These are phyloP conservation scores for Crotalus viridis DNA, from an alignment of 2,113 vertebrate genomes.

Conservation along the genomic window DNA sequence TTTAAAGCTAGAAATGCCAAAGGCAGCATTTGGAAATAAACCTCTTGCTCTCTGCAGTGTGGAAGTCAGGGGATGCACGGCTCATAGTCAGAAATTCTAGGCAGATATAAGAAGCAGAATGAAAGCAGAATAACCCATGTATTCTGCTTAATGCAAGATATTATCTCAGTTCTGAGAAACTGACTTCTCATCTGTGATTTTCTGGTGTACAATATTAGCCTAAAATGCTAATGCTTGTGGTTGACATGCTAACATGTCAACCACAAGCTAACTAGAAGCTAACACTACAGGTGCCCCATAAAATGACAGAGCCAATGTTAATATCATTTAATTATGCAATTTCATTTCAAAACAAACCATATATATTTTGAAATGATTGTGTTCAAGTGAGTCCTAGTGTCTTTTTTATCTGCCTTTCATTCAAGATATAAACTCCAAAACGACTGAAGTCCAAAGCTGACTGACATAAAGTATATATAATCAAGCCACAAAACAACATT, in stretches of 20 bases:
- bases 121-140: not conserved
- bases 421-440: not conserved
- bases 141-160: not conserved
- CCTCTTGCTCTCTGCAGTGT: not conserved
- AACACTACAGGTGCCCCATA: not conserved
- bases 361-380: not conserved
- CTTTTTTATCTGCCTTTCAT: not conserved
- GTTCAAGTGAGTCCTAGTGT: not conserved
- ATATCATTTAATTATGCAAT: not conserved
- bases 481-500: not conserved
- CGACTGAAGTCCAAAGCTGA: not conserved
- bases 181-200: not conserved
- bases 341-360: not conserved
- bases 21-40: not conserved
- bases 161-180: not conserved
- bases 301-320: not conserved
- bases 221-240: not conserved
- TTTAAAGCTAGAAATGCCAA: not conserved
- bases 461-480: not conserved
- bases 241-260: rapidly evolving
- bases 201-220: not conserved
- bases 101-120: not conserved
- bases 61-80: not conserved
- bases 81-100: not conserved
- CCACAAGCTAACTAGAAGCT: not conserved